A percentile compares a stretch with the other conserved stretches of the same genome.
These are phyloP conservation scores for Acanthiza pusilla DNA, from an alignment of 2,797 vertebrate genomes.

Conservation along the genomic window DNA sequence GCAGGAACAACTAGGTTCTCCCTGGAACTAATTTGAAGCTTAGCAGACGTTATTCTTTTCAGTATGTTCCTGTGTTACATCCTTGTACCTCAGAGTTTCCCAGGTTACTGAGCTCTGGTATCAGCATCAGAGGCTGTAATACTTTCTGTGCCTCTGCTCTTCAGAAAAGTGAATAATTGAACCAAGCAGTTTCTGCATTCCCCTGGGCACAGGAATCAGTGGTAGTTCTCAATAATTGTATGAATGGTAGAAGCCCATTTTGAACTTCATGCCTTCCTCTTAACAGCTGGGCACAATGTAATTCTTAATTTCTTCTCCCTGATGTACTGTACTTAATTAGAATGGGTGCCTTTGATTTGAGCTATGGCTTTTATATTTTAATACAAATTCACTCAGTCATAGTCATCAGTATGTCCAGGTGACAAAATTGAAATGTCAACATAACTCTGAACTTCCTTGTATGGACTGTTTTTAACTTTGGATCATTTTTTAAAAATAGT, in stretches of 20 bases:
- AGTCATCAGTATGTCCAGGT: background rate
- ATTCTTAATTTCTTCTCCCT: background rate
- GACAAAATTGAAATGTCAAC: background rate
- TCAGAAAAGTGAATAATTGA: background rate
- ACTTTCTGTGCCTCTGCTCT: background rate
- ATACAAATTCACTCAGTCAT: background rate
- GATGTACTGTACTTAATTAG: background rate
- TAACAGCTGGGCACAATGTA: background rate
- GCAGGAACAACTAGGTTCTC: background rate
- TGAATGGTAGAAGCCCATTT: background rate
- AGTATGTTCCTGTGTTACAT: background rate
- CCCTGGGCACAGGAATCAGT: background rate
- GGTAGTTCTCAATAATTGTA: background rate
- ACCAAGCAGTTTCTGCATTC: background rate
- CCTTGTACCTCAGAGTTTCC: background rate
- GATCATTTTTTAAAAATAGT: accelerated
- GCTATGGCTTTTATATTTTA: background rate
- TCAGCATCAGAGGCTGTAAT: background rate
- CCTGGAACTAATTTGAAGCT: background rate
- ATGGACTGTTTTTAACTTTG: too few relatives aligned
- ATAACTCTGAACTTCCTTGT: background rate
- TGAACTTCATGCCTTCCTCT: background rate
- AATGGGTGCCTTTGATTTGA: background rate
- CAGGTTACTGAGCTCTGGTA: background rate
- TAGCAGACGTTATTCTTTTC: background rate